Percentiles rank a stretch among this genome's conserved stretches.
Evolutionary conservation across 2,888 invertebrate species (phyloP).

Genomic region (Eledone cirrhosa): DNA sequence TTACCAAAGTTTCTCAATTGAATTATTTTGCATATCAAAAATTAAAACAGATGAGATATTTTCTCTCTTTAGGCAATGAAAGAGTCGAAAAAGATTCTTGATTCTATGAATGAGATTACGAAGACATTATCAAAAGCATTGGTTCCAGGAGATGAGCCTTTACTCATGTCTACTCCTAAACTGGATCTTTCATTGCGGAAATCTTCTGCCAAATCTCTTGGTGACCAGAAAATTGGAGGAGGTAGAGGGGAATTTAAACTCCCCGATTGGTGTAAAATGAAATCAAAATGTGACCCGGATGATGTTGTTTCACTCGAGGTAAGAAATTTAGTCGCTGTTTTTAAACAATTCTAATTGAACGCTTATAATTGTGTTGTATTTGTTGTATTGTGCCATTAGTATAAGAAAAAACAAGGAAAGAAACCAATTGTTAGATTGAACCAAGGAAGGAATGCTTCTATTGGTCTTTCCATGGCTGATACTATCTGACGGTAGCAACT

Average conservation of each 20-base stretch:
- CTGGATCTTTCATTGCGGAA: conserved; percentile 34
- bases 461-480: too few relatives aligned
- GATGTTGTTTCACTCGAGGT: conserved; percentile 39
- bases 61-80: conserved; percentile 29
- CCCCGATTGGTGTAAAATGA: conserved; percentile 42
- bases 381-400: too few relatives aligned
- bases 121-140: conserved; percentile 29
- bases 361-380: too few relatives aligned
- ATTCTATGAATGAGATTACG: conserved; percentile 12
- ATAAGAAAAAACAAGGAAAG: too few relatives aligned
- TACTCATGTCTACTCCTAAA: conserved; percentile 33
- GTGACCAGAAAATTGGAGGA: conserved; percentile 31
- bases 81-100: conserved; percentile 27
- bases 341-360: too few relatives aligned
- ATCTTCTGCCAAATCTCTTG: conserved; percentile 32
- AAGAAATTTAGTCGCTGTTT: background rate
- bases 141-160: conserved; percentile 38
- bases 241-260: conserved; percentile 38
- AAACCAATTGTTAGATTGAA: too few relatives aligned
- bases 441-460: too few relatives aligned
- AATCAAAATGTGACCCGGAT: conserved; percentile 33
- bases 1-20: too few relatives aligned
- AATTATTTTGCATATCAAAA: too few relatives aligned
- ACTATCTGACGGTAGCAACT: too few relatives aligned
- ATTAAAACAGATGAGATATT: background rate